Evolutionary conservation across 1,140 invertebrate genomes (phyloP).

Genomic region (Phenacoccus solenopsis): DNA sequence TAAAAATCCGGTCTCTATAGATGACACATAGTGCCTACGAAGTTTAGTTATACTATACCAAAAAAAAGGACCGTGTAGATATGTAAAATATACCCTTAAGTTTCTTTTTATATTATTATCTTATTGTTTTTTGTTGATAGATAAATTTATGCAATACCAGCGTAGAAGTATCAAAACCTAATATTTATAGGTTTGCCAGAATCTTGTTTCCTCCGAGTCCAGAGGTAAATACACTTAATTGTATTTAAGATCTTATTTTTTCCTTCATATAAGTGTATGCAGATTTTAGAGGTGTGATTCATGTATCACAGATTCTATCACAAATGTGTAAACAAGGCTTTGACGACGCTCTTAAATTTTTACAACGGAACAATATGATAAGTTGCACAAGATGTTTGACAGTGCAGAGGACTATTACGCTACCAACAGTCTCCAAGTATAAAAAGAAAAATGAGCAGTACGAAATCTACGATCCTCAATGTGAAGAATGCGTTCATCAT

Average conservation of each 20-base stretch:
- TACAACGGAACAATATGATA: slow-evolving; percentile 82
- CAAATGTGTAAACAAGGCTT: slow-evolving; percentile 97
- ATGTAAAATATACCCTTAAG: no score
- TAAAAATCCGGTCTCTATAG: no score
- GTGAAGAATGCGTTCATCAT: slow-evolving; percentile 67
- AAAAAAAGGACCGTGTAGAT: no score
- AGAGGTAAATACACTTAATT: slow-evolving; percentile 44
- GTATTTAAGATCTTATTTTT: not conserved
- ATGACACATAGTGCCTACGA: no score
- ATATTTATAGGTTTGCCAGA: slow-evolving; percentile 62
- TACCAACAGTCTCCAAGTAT: slow-evolving; percentile 37
- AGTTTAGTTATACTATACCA: no score
- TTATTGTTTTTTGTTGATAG: not conserved
- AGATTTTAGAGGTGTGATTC: not conserved
- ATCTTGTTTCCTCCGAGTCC: slow-evolving; percentile 91
- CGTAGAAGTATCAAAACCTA: not conserved
- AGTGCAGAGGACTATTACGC: slow-evolving; percentile 65
- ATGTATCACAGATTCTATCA: slow-evolving; percentile 45
- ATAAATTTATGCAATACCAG: not conserved
- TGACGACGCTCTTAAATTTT: slow-evolving; percentile 84
- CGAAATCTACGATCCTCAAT: slow-evolving; percentile 65
- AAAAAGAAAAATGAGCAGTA: slow-evolving; percentile 35
- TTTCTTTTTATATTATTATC: no score
- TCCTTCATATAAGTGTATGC: not conserved
- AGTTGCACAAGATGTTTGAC: slow-evolving; percentile 71